phyloP scores from a whole-genome alignment of 2,797 vertebrate genomes.

The Neopelma chrysocephalum region DNA sequence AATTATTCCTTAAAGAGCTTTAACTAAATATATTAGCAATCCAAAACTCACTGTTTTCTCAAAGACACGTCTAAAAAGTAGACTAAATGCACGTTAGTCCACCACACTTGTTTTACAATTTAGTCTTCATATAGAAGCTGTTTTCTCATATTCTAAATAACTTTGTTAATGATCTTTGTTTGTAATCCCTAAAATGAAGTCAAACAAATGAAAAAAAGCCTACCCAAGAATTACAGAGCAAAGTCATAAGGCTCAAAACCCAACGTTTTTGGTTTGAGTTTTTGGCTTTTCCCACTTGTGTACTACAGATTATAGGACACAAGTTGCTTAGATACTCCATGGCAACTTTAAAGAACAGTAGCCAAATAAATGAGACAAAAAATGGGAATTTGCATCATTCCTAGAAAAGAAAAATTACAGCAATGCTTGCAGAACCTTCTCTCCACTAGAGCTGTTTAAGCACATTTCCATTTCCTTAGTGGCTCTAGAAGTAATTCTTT shows the following conservation, averaged over 20 bases:
- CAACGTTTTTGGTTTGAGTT: accelerated
- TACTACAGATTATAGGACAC: not conserved
- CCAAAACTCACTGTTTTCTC: not conserved
- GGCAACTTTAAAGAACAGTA: not conserved
- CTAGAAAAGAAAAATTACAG: not conserved
- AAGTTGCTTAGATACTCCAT: not conserved
- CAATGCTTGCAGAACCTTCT: not conserved
- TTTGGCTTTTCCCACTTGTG: not conserved
- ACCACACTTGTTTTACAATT: not conserved
- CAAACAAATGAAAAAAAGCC: not conserved
- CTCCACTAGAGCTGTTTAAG: not conserved
- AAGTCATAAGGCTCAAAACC: not conserved
- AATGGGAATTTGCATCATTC: not conserved
- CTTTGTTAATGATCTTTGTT: not conserved
- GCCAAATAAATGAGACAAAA: not conserved
- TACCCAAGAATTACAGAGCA: not conserved
- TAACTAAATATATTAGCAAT: not conserved
- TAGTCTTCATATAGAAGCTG: not conserved
- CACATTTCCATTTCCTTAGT: not conserved
- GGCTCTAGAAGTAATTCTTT: not conserved
- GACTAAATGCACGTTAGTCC: accelerated
- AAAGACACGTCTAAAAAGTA: not conserved
- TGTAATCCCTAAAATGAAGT: not conserved
- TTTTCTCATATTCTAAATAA: not conserved
- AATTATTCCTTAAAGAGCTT: not conserved